A percentile compares a stretch with the other conserved stretches of the same genome.
Conservation (phyloP, 1,140 invertebrate species). For the Drosophila tani region DNA sequence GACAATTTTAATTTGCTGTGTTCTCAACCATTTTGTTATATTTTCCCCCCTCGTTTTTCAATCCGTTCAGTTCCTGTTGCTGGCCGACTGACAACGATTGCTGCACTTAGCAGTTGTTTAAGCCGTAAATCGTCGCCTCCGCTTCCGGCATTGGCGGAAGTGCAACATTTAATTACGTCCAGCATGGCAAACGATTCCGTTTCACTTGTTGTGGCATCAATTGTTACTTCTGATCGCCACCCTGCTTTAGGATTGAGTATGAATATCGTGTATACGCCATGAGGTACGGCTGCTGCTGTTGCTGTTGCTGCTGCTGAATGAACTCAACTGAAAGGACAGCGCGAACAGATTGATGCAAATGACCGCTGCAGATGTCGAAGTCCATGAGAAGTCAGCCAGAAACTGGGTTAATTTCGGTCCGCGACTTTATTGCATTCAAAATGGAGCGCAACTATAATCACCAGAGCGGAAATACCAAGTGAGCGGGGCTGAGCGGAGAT, state of each 20-base stretch:
- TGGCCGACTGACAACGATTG: conserved; percentile 31
- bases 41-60: conserved; percentile 12
- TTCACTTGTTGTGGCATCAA: conserved; percentile 26
- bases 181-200: conserved; percentile 52
- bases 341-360: conserved; percentile 50
- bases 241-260: conserved; percentile 16
- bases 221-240: conserved; percentile 10
- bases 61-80: conserved; percentile 38
- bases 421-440: conserved; percentile 66
- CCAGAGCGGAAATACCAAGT: conserved; percentile 34
- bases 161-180: conserved; percentile 67
- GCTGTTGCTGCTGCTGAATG: background rate
- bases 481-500: background rate
- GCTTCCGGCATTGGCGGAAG: conserved; percentile 47
- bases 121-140: conserved; percentile 48
- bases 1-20: conserved; percentile 72
- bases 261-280: conserved; percentile 53
- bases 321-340: conserved; percentile 41
- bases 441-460: conserved; percentile 47
- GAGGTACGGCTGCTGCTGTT: conserved; percentile 8
- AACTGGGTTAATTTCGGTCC: conserved; percentile 64
- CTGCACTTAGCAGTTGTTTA: conserved; percentile 46
- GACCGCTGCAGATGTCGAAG: conserved; percentile 33
- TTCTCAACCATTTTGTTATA: conserved; percentile 34
- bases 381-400: conserved; percentile 53